phyloP scores from a whole-genome alignment of 1,140 invertebrate species.

The Linepithema humile region DNA sequence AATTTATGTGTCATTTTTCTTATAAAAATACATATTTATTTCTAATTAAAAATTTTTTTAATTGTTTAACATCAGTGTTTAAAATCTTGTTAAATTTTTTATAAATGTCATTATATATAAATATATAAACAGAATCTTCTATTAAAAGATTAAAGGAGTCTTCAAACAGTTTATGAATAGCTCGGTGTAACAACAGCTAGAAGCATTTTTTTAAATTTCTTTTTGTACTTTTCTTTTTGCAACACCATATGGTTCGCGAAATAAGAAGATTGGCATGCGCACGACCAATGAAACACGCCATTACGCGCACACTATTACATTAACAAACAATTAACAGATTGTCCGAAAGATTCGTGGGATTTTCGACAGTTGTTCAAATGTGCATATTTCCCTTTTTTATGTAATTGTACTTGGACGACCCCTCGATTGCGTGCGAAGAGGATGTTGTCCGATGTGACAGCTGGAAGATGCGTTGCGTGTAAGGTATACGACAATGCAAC shows the following conservation, averaged over 20 bases:
- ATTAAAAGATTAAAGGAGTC: neutral
- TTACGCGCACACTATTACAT: constrained; percentile 16
- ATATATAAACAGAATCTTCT: neutral
- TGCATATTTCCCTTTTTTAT: neutral
- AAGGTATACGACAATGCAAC: constrained; percentile 57
- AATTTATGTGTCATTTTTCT: neutral
- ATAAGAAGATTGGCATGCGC: constrained; percentile 20
- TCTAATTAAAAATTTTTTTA: neutral
- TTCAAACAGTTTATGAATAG: neutral
- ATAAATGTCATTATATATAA: neutral
- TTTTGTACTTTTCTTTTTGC: neutral
- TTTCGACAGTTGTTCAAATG: constrained; percentile 32
- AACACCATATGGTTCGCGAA: neutral
- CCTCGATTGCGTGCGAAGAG: constrained; percentile 23
- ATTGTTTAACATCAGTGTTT: neutral
- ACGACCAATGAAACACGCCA: neutral
- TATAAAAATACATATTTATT: neutral
- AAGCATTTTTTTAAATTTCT: neutral
- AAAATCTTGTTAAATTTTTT: neutral
- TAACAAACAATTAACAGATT: constrained; percentile 12
- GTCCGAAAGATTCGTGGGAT: constrained; percentile 33
- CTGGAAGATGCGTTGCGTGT: constrained; percentile 56
- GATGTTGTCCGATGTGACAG: constrained; percentile 59
- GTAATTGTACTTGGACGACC: neutral
- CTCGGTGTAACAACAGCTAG: neutral